A percentile compares a stretch with the other conserved stretches of the same genome.
Conservation (phyloP, 2,797 vertebrate species). For the Strix occidentalis region DNA sequence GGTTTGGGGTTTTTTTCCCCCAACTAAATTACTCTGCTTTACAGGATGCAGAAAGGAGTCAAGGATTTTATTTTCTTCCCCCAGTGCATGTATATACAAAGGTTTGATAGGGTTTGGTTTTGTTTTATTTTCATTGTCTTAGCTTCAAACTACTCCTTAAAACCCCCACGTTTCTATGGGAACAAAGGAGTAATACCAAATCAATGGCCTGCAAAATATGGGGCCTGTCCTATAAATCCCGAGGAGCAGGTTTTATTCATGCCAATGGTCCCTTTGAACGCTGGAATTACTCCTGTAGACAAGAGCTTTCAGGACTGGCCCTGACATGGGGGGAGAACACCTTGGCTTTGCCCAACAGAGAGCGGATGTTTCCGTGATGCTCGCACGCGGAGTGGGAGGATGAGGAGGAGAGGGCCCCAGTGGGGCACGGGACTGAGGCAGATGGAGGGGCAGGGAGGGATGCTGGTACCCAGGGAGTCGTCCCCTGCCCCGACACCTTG, state of each 20-base stretch:
- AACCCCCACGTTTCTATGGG: conserved; percentile 1
- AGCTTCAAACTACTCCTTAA: neutral
- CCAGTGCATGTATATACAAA: neutral
- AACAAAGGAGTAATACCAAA: neutral
- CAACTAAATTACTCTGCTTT: neutral
- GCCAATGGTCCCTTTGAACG: fast-evolving
- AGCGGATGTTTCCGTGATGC: fast-evolving
- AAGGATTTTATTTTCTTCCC: neutral
- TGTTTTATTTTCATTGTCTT: conserved; percentile 19
- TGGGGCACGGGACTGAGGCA: fast-evolving
- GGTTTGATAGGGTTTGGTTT: neutral
- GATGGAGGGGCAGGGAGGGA: neutral
- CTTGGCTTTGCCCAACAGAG: fast-evolving
- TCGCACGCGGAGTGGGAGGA: fast-evolving
- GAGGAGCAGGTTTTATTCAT: neutral
- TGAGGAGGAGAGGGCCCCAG: too few relatives aligned
- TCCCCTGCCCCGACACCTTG: neutral
- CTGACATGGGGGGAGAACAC: fast-evolving
- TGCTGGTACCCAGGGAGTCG: neutral
- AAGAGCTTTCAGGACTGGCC: neutral
- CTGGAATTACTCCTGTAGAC: neutral
- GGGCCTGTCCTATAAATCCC: neutral
- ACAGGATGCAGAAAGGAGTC: neutral
- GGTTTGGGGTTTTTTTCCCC: neutral
- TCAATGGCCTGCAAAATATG: neutral